These are phyloP conservation scores for Avahi laniger DNA, from an alignment of 2,797 vertebrate species.

Conservation along the genomic window DNA sequence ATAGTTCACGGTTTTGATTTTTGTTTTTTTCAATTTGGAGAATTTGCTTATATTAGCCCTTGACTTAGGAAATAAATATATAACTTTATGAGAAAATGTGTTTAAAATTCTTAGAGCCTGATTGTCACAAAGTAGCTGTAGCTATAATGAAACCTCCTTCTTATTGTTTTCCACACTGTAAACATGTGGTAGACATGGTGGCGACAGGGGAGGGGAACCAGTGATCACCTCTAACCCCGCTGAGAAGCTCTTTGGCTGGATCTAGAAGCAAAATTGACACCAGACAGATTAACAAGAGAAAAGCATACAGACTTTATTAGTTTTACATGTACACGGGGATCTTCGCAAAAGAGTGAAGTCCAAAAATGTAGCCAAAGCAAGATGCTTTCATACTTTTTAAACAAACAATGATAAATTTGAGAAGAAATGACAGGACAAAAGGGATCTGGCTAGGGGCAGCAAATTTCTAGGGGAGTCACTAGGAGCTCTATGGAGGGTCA, in stretches of 20 bases:
- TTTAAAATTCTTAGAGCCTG: not conserved
- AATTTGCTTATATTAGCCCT: not conserved
- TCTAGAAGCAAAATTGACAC: not conserved
- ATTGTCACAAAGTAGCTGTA: not conserved
- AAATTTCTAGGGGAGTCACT: not conserved
- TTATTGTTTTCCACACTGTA: not conserved
- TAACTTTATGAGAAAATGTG: not conserved
- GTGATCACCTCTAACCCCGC: not conserved
- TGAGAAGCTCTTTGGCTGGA: not conserved
- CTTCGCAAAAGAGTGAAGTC: not conserved
- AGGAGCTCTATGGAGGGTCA: too few relatives aligned
- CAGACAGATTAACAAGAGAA: not conserved
- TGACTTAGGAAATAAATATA: slow-evolving; percentile 24
- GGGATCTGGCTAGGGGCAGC: not conserved
- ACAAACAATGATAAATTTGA: not conserved
- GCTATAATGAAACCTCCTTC: not conserved
- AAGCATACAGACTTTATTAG: not conserved
- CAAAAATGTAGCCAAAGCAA: not conserved
- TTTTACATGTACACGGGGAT: not conserved
- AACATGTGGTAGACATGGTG: not conserved
- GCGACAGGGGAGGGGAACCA: not conserved
- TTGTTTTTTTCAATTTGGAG: not conserved
- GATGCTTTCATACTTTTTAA: not conserved
- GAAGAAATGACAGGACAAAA: not conserved
- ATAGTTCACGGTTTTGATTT: not conserved